Evolutionary conservation across 2,113 vertebrate species (phyloP).

Genomic region (Epinephelus moara): DNA sequence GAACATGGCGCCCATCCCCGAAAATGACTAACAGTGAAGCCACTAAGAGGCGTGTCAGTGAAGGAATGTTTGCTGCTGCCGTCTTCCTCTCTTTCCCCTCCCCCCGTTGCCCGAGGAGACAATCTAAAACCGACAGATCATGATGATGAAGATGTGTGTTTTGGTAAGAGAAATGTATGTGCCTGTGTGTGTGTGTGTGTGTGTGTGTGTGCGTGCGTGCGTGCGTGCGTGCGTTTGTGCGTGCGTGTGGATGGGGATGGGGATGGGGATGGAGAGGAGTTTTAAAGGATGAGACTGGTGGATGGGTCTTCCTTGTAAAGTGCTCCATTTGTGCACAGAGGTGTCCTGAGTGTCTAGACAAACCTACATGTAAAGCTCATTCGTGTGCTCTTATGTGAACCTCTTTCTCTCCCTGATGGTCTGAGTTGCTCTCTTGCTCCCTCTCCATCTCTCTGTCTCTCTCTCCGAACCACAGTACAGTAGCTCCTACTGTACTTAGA

Average conservation of each 20-base stretch:
- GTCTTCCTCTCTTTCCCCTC: background rate
- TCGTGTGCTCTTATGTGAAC: conserved; percentile 41
- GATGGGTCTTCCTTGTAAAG: conserved; percentile 56
- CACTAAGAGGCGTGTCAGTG: background rate
- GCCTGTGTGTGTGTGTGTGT: background rate
- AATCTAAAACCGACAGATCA: conserved; percentile 51
- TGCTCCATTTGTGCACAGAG: conserved; percentile 68
- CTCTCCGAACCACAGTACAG: conserved; percentile 37
- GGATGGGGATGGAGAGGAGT: background rate
- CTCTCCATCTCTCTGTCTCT: conserved; percentile 16
- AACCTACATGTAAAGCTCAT: conserved; percentile 54
- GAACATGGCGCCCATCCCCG: background rate
- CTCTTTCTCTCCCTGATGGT: conserved; percentile 18
- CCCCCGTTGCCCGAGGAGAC: conserved; percentile 18
- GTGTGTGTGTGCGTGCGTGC: too few species aligned
- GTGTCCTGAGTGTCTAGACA: conserved; percentile 68
- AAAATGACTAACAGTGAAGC: background rate
- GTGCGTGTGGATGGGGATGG: background rate
- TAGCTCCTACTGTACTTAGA: conserved; percentile 69
- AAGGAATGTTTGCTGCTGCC: conserved; percentile 11
- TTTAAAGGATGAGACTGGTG: conserved; percentile 37
- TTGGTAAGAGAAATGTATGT: conserved; percentile 12
- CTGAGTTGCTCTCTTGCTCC: conserved; percentile 13
- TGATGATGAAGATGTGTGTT: conserved; percentile 44
- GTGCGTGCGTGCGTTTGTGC: background rate